Base-by-base conservation (phyloP, 2,113 vertebrate genomes). In the Siniperca knerii region DNA sequence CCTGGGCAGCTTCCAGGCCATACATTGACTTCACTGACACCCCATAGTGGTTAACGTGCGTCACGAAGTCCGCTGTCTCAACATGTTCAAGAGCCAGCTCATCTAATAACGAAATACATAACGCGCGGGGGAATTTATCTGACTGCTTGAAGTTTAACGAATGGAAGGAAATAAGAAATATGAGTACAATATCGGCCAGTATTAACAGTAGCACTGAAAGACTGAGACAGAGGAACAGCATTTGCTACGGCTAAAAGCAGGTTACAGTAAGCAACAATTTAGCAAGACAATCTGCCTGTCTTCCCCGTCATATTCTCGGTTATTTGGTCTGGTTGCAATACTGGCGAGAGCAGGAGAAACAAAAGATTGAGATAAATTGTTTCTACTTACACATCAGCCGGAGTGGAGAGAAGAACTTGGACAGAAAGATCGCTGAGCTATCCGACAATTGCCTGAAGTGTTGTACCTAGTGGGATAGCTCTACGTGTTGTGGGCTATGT, bases 311-410 rank as follows among this genome's bases (percentile, higher is more conserved):
- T 25, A 1, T 12, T 11, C 25, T 76, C 62, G 33, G 48, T n/a
- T 37, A 5, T 60, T 15, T 50, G 3, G 44, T 70, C n/a, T 48
- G 61, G 6, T 2, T 50, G 55, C 16, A 10, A 23, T 16, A 42
- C n/a, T 4, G 48, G 58, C n/a, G 65, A 46, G 13, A 70, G 42
- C 60, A 35, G 44, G 23, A 3, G 44, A n/a, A 11, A 42, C 20
- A 16, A 54, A 13, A 25, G 37, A 46, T 55, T 29, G 42, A 76
- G 35, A 61, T 29, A 7, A 42, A 80, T 13, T 9, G 75, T 44
- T 61, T 61, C 25, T 94, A 96, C 95, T 96, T 89, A 96, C 95
- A 94, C 94, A 94, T 95, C 84, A 82, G 91, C 87, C 88, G 83
- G 86, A 79, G 79, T 54, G 37, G 73, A 72, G 82, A 58, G 75